These are phyloP conservation scores for Strigamia crassipes DNA, from an alignment of 2,888 invertebrate genomes.

Conservation along the genomic window DNA sequence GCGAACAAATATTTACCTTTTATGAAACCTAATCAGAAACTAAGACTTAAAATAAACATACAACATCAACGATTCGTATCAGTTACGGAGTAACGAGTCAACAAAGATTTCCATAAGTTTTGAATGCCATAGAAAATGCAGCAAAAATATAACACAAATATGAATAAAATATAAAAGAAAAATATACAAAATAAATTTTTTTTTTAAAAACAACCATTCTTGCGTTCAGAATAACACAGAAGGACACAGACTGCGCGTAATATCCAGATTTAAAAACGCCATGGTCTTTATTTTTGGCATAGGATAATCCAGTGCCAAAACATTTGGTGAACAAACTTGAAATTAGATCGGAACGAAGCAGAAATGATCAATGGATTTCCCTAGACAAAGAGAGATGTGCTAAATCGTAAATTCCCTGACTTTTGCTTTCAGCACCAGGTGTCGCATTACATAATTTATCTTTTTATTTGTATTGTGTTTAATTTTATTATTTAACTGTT, in stretches of 20 bases:
- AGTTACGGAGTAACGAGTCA: too few species aligned
- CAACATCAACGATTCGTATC: too few species aligned
- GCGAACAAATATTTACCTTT: not conserved
- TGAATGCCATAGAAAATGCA: too few species aligned
- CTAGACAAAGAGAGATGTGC: too few species aligned
- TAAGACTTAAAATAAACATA: too few species aligned
- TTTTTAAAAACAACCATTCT: not conserved
- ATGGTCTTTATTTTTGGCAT: not conserved
- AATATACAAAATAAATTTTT: too few species aligned
- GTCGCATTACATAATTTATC: not conserved
- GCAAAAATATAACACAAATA: too few species aligned
- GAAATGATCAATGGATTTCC: not conserved
- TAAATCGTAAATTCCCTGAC: too few species aligned
- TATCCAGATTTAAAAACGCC: conserved; percentile 27
- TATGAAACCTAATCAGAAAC: not conserved
- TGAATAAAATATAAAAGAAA: too few species aligned
- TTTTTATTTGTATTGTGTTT: not conserved
- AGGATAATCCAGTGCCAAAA: not conserved
- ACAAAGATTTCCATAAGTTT: too few species aligned
- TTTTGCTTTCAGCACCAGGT: not conserved
- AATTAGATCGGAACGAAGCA: not conserved
- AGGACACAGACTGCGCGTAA: not conserved
- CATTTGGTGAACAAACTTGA: not conserved
- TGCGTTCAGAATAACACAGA: not conserved
- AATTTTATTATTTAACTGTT: not conserved